These are phyloP conservation scores for Diadema setosum DNA, from an alignment of 35 echinoderm and acorn worm species.

Conservation along the genomic window DNA sequence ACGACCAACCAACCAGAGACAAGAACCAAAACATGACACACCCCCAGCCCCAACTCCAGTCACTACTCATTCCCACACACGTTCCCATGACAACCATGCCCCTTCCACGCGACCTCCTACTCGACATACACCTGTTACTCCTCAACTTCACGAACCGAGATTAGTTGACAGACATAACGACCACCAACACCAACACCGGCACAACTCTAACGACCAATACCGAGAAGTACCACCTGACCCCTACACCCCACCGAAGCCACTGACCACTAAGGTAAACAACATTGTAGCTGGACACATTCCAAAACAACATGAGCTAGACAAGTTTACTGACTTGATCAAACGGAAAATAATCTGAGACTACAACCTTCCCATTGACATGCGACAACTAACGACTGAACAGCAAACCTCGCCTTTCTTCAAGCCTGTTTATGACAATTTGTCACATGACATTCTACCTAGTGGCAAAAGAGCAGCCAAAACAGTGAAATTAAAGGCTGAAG, in stretches of 20 bases:
- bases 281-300: slow-evolving; percentile 19
- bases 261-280: neutral
- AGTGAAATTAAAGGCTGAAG: neutral
- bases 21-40: neutral
- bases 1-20: neutral
- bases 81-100: neutral
- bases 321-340: slow-evolving; percentile 9
- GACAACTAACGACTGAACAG: neutral
- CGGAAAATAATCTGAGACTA: slow-evolving; percentile 47
- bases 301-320: slow-evolving; percentile 28
- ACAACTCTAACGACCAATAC: neutral
- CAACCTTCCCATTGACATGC: slow-evolving; percentile 39
- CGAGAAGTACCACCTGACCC: neutral
- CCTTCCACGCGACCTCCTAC: neutral
- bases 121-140: neutral
- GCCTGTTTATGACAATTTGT: slow-evolving; percentile 26
- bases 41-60: neutral
- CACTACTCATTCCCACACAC: neutral
- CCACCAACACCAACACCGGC: neutral
- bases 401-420: slow-evolving; percentile 35
- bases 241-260: neutral
- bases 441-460: neutral
- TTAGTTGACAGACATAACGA: slow-evolving; percentile 3
- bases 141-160: neutral
- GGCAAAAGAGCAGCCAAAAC: slow-evolving; percentile 13